Conservation (phyloP, 2,113 vertebrate genomes). For the Pterocles burchelli region DNA sequence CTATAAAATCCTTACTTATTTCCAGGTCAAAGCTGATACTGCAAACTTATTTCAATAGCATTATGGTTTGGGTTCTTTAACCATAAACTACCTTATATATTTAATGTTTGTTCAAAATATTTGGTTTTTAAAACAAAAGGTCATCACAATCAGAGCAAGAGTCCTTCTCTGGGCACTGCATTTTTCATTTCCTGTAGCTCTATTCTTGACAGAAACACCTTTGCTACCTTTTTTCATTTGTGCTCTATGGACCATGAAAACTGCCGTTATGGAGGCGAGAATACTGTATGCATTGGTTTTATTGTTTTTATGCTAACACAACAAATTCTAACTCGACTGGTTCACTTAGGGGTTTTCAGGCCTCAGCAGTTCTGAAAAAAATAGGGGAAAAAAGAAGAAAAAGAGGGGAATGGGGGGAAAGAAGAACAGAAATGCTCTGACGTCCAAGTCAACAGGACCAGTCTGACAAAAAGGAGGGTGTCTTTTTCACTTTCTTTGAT, state of each 20-base stretch:
- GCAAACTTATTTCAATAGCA: neutral
- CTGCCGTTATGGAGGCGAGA: conserved; percentile 49
- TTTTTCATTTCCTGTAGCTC: conserved; percentile 57
- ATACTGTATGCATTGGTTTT: conserved; percentile 45
- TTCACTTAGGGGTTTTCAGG: conserved; percentile 56
- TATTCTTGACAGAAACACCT: conserved; percentile 59
- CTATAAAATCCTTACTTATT: neutral
- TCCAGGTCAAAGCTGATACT: neutral
- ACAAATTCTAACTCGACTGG: conserved; percentile 48
- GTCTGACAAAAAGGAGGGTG: neutral
- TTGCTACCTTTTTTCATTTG: conserved; percentile 65
- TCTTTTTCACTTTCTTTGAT: neutral
- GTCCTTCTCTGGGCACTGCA: neutral
- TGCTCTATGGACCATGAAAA: conserved; percentile 70
- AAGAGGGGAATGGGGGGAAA: neutral
- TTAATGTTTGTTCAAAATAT: neutral
- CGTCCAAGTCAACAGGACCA: neutral
- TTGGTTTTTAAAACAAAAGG: conserved; percentile 30
- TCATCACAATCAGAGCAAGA: conserved; percentile 4
- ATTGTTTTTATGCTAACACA: conserved; percentile 70
- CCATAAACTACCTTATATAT: conserved; percentile 10
- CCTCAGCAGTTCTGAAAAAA: conserved; percentile 45
- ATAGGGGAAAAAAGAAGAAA: neutral
- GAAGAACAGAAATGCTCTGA: neutral
- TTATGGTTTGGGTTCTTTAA: neutral